Percentiles rank a stretch among this genome's conserved stretches.
Conservation (phyloP, 1,140 invertebrate species). For the Pseudomyrmex dendroicus region DNA sequence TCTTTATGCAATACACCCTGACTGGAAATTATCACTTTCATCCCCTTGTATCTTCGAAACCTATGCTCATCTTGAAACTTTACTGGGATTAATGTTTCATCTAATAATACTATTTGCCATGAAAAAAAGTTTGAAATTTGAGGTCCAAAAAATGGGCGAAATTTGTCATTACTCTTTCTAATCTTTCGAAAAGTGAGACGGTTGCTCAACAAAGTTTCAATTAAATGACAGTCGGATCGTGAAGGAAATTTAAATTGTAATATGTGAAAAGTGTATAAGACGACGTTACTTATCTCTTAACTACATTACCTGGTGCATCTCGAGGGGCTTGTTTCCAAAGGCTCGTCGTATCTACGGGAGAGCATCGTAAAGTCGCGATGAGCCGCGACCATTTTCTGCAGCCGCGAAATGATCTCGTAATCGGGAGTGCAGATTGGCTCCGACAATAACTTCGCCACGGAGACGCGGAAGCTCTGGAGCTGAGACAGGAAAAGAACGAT, state of each 20-base stretch:
- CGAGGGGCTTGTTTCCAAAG: constrained; percentile 82
- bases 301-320: constrained; percentile 80
- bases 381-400: constrained; percentile 91
- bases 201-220: neutral
- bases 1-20: no score
- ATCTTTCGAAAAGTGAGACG: neutral
- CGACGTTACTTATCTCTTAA: neutral
- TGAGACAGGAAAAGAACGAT: constrained; percentile 70
- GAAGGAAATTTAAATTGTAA: neutral
- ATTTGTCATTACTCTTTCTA: no score
- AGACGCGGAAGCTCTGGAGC: constrained; percentile 89
- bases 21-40: no score
- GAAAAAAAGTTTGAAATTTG: no score
- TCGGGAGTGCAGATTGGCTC: constrained; percentile 89
- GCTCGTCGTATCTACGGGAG: constrained; percentile 89
- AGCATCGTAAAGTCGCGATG: constrained; percentile 92
- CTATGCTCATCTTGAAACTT: no score
- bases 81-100: no score
- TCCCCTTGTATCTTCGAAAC: no score
- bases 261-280: neutral
- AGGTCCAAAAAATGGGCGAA: no score
- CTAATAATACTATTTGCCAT: no score
- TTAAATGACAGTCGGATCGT: neutral
- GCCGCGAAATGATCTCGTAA: constrained; percentile 90
- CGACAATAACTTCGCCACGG: constrained; percentile 89